A percentile compares a stretch with the other conserved stretches of the same genome.
phyloP scores from a whole-genome alignment of 2,888 invertebrate species.

The Drosophila dives region DNA sequence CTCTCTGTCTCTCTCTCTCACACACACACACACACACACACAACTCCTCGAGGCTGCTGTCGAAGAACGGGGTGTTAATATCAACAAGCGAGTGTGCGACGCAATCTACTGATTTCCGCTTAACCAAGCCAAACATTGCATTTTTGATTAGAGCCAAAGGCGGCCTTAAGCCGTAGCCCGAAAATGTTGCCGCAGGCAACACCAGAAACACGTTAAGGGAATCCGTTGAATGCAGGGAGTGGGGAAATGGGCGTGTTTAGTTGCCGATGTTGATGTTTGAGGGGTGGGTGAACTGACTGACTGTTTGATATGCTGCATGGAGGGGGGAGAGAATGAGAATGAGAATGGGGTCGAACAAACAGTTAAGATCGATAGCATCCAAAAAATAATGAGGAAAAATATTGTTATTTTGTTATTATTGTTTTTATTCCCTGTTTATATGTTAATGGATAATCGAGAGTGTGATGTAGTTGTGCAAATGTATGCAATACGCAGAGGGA shows the following conservation, averaged over 20 bases:
- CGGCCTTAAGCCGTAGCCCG: slow-evolving; percentile 59
- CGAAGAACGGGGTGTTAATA: slow-evolving; percentile 66
- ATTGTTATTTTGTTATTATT: slow-evolving; percentile 45
- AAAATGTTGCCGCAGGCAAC: slow-evolving; percentile 48
- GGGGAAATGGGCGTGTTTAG: slow-evolving; percentile 33
- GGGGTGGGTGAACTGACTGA: slow-evolving; percentile 33
- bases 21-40: background rate
- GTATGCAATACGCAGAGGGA: background rate
- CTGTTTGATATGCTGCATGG: slow-evolving; percentile 23
- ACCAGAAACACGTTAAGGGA: slow-evolving; percentile 18
- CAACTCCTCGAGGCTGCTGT: slow-evolving; percentile 8
- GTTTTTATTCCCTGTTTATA: slow-evolving; percentile 12
- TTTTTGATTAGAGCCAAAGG: slow-evolving; percentile 74
- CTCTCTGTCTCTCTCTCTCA: background rate
- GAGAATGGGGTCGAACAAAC: slow-evolving; percentile 8
- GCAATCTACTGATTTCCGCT: slow-evolving; percentile 81
- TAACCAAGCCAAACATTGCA: slow-evolving; percentile 82
- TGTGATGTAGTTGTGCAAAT: background rate
- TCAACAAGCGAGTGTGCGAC: slow-evolving; percentile 76
- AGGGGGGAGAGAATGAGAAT: background rate
- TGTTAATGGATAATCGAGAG: background rate
- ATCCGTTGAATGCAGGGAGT: background rate
- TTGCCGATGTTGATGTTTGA: slow-evolving; percentile 27
- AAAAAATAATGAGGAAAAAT: slow-evolving; percentile 37
- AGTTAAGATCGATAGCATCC: slow-evolving; percentile 44